A percentile compares a stretch with the other conserved stretches of the same genome.
These are phyloP conservation scores for Vanacampus margaritifer DNA, from an alignment of 2,113 vertebrate species.

Conservation along the genomic window DNA sequence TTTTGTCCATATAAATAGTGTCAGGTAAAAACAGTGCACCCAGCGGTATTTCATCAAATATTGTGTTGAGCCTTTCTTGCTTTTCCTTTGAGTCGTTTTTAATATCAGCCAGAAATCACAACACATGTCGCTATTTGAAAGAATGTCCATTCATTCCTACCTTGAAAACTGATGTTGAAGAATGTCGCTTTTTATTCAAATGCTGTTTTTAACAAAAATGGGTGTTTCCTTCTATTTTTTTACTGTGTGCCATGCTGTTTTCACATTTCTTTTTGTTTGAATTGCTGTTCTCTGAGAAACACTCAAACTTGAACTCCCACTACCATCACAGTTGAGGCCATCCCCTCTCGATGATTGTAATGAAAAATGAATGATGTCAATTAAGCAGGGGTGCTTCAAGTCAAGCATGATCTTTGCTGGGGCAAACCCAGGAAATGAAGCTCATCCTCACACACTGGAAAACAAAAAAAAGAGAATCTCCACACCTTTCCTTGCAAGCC, in stretches of 20 bases:
- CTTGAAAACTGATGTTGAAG: conserved; percentile 28
- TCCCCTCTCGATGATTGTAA: conserved; percentile 44
- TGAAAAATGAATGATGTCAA: conserved; percentile 52
- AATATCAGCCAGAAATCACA: conserved; percentile 14
- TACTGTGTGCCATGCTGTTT: conserved; percentile 41
- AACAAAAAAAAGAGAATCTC: not conserved
- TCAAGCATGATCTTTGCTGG: conserved; percentile 24
- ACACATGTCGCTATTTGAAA: conserved; percentile 22
- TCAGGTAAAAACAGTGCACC: conserved; percentile 15
- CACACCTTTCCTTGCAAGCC: not conserved
- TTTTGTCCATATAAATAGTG: not conserved
- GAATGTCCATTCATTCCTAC: conserved; percentile 17
- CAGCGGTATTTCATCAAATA: conserved; percentile 45
- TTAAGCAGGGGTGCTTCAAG: conserved; percentile 22
- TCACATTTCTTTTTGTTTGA: conserved; percentile 11
- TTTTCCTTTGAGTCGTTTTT: conserved; percentile 28
- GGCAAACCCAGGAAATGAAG: conserved; percentile 44
- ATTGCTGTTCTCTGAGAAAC: conserved; percentile 19
- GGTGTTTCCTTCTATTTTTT: conserved; percentile 26
- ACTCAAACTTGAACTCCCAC: conserved; percentile 32
- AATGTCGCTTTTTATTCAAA: conserved; percentile 41
- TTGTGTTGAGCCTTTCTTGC: conserved; percentile 22
- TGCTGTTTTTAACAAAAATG: conserved; percentile 42
- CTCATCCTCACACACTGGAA: not conserved
- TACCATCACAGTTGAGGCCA: conserved; percentile 28